Percentiles rank a stretch among this genome's conserved stretches.
Evolutionary conservation across 2,888 invertebrate genomes (phyloP).

Genomic region (Ariolimax columbianus): DNA sequence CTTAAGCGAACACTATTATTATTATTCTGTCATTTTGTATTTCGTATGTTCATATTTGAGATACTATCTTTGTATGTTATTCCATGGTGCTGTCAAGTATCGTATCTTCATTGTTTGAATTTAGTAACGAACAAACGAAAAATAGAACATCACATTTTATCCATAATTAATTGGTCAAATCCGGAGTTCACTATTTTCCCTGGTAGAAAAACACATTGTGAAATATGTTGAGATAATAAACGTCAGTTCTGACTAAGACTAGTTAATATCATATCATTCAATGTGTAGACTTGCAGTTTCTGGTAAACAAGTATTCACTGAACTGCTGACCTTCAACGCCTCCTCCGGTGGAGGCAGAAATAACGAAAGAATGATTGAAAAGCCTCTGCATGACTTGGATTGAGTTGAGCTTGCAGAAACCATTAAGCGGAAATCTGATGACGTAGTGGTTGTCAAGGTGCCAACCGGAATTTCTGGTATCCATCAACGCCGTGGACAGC

Average conservation of each 20-base stretch:
- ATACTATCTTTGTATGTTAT: too few relatives aligned
- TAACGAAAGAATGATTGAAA: constrained; percentile 87
- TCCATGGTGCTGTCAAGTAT: too few relatives aligned
- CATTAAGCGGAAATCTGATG: constrained; percentile 90
- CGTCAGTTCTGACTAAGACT: background rate
- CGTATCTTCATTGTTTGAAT: too few relatives aligned
- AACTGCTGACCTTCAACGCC: constrained; percentile 93
- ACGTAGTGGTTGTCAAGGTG: constrained; percentile 89
- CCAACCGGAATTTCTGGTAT: constrained; percentile 87
- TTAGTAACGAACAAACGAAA: too few relatives aligned
- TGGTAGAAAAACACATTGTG: too few relatives aligned
- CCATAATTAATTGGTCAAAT: too few relatives aligned
- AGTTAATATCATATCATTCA: constrained; percentile 3
- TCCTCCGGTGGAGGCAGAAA: constrained; percentile 90
- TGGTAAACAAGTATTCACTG: constrained; percentile 90
- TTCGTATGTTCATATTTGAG: too few relatives aligned
- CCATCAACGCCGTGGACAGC: constrained; percentile 86
- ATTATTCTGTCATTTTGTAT: too few relatives aligned
- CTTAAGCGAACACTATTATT: too few relatives aligned
- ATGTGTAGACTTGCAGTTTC: constrained; percentile 59
- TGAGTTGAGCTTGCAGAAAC: constrained; percentile 93
- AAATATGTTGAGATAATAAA: background rate
- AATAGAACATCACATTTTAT: too few relatives aligned
- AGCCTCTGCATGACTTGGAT: constrained; percentile 91
- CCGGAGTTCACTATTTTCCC: too few relatives aligned